These are phyloP conservation scores for Pomacea maculata DNA, from an alignment of 1,140 invertebrate species.

Conservation along the genomic window DNA sequence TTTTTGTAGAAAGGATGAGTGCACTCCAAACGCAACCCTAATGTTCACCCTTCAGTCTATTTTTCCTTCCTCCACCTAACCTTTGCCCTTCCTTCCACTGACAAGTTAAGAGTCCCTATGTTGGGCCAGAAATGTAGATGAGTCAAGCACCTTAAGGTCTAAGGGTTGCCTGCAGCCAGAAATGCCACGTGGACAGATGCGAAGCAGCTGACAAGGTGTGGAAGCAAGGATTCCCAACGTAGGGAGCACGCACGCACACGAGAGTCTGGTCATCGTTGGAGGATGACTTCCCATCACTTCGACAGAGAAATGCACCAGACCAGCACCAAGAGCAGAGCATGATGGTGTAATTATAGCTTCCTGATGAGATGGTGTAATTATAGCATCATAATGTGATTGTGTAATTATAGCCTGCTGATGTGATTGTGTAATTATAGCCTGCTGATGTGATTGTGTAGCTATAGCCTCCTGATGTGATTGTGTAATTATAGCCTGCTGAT, in stretches of 20 bases:
- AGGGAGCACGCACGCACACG: not conserved
- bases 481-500: not conserved
- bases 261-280: not conserved
- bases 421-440: not conserved
- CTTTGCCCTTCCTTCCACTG: too few relatives aligned
- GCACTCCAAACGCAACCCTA: too few relatives aligned
- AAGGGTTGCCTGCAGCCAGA: not conserved
- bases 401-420: too few relatives aligned
- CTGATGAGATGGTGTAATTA: too few relatives aligned
- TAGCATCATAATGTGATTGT: too few relatives aligned
- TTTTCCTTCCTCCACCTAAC: too few relatives aligned
- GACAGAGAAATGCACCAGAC: not conserved
- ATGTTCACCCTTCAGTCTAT: too few relatives aligned
- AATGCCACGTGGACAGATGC: not conserved
- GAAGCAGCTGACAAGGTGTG: not conserved
- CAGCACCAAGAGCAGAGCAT: not conserved
- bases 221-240: not conserved
- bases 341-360: too few relatives aligned
- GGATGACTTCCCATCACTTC: not conserved
- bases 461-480: not conserved
- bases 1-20: too few relatives aligned
- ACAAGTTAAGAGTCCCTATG: too few relatives aligned
- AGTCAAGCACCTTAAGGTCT: too few relatives aligned
- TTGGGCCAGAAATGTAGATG: too few relatives aligned
- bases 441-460: not conserved